These are phyloP conservation scores for Calyptommatus sinebrachiatus DNA, from an alignment of 2,113 vertebrate species.

Conservation along the genomic window DNA sequence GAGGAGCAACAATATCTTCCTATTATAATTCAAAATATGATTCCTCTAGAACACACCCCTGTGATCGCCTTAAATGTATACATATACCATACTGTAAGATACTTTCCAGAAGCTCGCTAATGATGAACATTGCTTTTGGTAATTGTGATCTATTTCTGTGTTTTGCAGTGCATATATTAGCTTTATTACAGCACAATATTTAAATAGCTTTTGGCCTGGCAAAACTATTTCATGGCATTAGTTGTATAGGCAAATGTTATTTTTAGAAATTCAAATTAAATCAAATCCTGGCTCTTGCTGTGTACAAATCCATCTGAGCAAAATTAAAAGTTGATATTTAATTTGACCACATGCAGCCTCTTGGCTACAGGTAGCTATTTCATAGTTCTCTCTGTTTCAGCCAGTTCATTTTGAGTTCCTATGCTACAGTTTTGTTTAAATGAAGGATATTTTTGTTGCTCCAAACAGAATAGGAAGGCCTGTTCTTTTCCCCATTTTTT, in stretches of 20 bases:
- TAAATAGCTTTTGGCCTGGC: slow-evolving; percentile 68
- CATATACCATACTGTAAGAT: neutral
- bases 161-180: slow-evolving; percentile 52
- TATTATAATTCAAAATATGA: too few species aligned
- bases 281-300: slow-evolving; percentile 56
- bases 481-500: slow-evolving; percentile 17
- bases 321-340: slow-evolving; percentile 60
- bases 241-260: slow-evolving; percentile 68
- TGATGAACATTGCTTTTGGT: slow-evolving; percentile 28
- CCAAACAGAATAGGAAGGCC: slow-evolving; percentile 34
- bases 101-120: neutral
- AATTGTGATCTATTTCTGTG: slow-evolving; percentile 54
- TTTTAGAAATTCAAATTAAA: slow-evolving; percentile 64
- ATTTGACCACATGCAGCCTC: slow-evolving; percentile 35
- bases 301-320: slow-evolving; percentile 56
- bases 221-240: slow-evolving; percentile 65
- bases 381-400: neutral
- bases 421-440: slow-evolving; percentile 29
- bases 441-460: slow-evolving; percentile 50
- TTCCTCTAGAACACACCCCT: neutral
- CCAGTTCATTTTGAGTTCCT: slow-evolving; percentile 29
- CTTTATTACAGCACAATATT: slow-evolving; percentile 57
- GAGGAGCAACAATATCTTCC: too few species aligned
- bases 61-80: neutral
- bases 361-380: slow-evolving; percentile 31